These are phyloP conservation scores for Oligia latruncula DNA, from an alignment of 2,888 invertebrate species.

Conservation along the genomic window DNA sequence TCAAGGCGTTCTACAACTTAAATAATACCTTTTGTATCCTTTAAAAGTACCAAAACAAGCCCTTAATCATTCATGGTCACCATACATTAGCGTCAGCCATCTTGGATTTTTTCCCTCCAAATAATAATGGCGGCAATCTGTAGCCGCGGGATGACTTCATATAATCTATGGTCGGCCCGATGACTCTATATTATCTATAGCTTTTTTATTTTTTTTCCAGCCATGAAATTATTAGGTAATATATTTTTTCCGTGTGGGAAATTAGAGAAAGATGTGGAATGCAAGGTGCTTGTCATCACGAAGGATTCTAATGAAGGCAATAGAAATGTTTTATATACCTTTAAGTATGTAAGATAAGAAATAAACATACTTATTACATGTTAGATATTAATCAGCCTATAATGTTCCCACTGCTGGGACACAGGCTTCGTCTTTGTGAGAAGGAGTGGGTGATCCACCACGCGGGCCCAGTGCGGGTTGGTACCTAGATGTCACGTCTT, in stretches of 20 bases:
- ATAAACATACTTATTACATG: not conserved
- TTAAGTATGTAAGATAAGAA: not conserved
- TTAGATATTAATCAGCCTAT: not conserved
- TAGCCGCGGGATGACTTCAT: slow-evolving; percentile 87
- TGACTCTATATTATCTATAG: slow-evolving; percentile 88
- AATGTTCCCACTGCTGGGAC: not conserved
- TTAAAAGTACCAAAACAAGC: slow-evolving; percentile 28
- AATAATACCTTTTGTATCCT: slow-evolving; percentile 12
- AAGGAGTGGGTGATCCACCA: too few species aligned
- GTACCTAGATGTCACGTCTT: not conserved
- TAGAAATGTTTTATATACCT: slow-evolving; percentile 28
- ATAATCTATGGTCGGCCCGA: slow-evolving; percentile 85
- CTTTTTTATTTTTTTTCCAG: slow-evolving; percentile 69
- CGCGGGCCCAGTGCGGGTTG: not conserved
- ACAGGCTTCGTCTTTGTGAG: too few species aligned
- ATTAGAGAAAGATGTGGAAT: slow-evolving; percentile 48
- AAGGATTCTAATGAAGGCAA: slow-evolving; percentile 23
- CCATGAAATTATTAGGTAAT: slow-evolving; percentile 74
- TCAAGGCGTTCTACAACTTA: not conserved
- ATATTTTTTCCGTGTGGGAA: slow-evolving; percentile 65
- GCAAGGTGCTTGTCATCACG: slow-evolving; percentile 43
- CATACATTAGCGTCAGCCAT: slow-evolving; percentile 79
- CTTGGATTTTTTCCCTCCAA: slow-evolving; percentile 79
- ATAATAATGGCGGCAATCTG: slow-evolving; percentile 81
- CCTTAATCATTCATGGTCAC: slow-evolving; percentile 66